Conservation (phyloP, 2,797 vertebrate species). For the Avahi laniger region DNA sequence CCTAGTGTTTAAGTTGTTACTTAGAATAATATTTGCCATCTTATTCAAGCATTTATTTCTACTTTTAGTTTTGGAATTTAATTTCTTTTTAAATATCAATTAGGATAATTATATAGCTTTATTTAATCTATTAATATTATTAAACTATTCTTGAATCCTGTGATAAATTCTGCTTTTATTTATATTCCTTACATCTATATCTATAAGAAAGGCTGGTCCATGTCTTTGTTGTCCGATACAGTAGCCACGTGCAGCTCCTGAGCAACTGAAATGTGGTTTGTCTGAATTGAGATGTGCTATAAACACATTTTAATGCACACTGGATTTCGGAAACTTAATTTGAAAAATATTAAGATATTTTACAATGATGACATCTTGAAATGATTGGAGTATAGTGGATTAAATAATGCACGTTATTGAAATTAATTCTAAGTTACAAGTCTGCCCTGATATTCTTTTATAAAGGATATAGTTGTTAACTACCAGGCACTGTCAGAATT, state of each 20-base stretch:
- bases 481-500: not conserved
- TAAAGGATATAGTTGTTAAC: not conserved
- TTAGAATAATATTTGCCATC: not conserved
- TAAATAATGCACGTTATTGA: not conserved
- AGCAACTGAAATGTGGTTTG: not conserved
- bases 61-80: conserved; percentile 1
- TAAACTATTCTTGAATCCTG: not conserved
- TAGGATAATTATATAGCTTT: not conserved
- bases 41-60: not conserved
- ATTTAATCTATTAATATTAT: not conserved
- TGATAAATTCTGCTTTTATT: not conserved
- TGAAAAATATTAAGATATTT: not conserved
- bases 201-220: not conserved
- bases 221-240: not conserved
- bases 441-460: not conserved
- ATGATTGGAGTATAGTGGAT: not conserved
- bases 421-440: not conserved
- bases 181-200: not conserved
- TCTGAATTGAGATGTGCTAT: fast-evolving
- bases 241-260: not conserved
- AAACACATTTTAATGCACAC: not conserved
- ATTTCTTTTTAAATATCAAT: not conserved
- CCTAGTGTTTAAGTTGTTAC: not conserved
- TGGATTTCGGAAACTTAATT: not conserved
- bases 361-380: not conserved